phyloP scores from a whole-genome alignment of 1,140 invertebrate species.

The Bradynema listronoti region DNA sequence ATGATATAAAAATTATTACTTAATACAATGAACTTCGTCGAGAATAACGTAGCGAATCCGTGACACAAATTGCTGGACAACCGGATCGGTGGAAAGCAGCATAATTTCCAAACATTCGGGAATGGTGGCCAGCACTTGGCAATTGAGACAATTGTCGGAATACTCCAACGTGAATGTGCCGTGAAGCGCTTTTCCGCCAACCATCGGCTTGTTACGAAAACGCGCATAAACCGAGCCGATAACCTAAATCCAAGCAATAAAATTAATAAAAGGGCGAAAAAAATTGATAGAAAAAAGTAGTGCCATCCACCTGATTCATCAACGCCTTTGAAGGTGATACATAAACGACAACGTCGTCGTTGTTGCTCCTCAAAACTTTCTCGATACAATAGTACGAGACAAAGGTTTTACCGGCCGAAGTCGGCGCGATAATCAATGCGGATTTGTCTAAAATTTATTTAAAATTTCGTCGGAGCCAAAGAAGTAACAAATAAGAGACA shows the following conservation, averaged over 20 bases:
- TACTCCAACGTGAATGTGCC: slow-evolving; percentile 49
- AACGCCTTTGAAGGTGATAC: slow-evolving; percentile 57
- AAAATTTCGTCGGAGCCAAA: too few relatives aligned
- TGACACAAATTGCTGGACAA: slow-evolving; percentile 46
- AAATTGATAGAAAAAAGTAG: slow-evolving; percentile 11
- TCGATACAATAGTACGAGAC: slow-evolving; percentile 58
- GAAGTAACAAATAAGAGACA: too few relatives aligned
- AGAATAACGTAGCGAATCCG: slow-evolving; percentile 56
- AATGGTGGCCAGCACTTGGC: slow-evolving; percentile 55
- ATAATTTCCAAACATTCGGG: slow-evolving; percentile 52
- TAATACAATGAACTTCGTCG: slow-evolving; percentile 57
- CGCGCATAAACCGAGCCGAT: slow-evolving; percentile 57
- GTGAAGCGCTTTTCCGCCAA: slow-evolving; percentile 47
- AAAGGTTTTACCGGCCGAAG: slow-evolving; percentile 58
- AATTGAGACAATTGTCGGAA: slow-evolving; percentile 47
- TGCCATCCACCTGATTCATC: slow-evolving; percentile 55
- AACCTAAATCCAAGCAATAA: slow-evolving; percentile 29
- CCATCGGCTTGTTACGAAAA: slow-evolving; percentile 54
- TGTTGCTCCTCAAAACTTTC: slow-evolving; percentile 51
- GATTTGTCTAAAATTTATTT: slow-evolving; percentile 52
- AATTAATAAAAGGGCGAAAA: slow-evolving; percentile 3
- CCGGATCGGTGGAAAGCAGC: slow-evolving; percentile 46
- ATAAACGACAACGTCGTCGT: slow-evolving; percentile 56
- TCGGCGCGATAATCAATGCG: slow-evolving; percentile 55
- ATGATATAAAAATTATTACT: slow-evolving; percentile 23